Conservation (phyloP, 2,888 invertebrate species). For the Stenodera caucasica region DNA sequence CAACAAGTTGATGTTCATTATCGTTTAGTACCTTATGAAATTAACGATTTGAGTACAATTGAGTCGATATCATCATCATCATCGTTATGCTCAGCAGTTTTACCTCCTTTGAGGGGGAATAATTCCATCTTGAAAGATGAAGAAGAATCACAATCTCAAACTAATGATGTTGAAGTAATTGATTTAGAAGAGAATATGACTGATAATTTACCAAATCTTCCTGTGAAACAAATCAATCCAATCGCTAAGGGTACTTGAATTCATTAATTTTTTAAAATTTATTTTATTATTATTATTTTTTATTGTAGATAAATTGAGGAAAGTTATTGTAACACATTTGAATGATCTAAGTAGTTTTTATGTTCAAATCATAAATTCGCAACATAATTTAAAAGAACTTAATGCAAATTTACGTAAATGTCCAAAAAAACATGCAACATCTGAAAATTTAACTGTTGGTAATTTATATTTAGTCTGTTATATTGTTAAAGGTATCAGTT, state of each 20-base stretch:
- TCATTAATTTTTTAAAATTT: neutral
- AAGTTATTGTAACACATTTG: constrained; percentile 43
- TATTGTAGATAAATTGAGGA: constrained; percentile 15
- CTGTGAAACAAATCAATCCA: no score
- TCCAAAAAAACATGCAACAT: neutral
- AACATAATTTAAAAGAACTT: constrained; percentile 7
- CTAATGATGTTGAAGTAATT: no score
- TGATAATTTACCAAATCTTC: no score
- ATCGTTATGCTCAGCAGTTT: no score
- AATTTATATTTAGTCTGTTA: neutral
- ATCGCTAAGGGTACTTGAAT: neutral
- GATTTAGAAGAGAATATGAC: no score
- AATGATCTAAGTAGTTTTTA: constrained; percentile 44
- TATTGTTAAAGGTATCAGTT: constrained; percentile 16
- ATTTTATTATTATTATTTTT: neutral
- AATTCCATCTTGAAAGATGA: no score
- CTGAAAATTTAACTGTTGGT: neutral
- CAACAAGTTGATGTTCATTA: neutral
- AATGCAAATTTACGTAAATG: neutral
- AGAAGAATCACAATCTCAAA: no score
- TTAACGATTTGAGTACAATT: neutral
- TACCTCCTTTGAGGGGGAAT: no score
- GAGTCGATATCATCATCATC: neutral
- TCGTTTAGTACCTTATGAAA: neutral
- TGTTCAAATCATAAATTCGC: constrained; percentile 29